Base-by-base conservation (phyloP, 92 coral and sea anemone genomes). In the Anthopleura xanthogrammica region DNA sequence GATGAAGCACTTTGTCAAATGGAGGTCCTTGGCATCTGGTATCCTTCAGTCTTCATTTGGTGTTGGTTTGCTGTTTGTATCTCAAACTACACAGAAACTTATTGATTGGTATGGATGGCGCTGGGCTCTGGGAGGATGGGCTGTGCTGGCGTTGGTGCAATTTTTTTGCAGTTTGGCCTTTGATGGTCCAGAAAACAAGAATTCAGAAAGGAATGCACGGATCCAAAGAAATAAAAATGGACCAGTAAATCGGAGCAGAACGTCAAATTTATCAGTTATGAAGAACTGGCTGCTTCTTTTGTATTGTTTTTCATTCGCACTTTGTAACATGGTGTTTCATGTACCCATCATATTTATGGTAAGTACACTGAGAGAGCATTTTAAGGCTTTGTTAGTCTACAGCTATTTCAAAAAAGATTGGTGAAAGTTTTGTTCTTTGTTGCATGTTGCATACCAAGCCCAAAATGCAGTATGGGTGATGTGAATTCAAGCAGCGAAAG, bases 1-100 rank as follows among this genome's bases (percentile, higher is more conserved):
- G 60, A 80, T 89, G 81, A 82, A 64, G 82, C 79, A 91, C 70
- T 91, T 89, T 48, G 83, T 77, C 24, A 89, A 84, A 82, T 83
- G 92, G 92, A 84, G 92, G 50, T 83, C 95, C 5, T 13, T 86
- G 19, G 83, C 92, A 39, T 83, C 83, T 36, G 92, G 95, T 19
- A 82, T 91, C 5, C 65, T 89, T 0, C 76, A 85, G 41, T 91
- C 95, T 4, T 84, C 87, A 10, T 60, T 89, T 55, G 85, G 90
- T 8, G 40, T 87, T 24, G 95, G 95, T 78, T 77, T 86, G 75
- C 83, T 91, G 23, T 82, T 36, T 0, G 48, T 87, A 4, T 75
- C 92, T 16, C 95, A 89, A 46, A 43, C 84, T 43, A 89, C 89
- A 7, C 87, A 76, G n/a, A 76, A 66, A 8, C 55, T 86, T 41